phyloP scores from a whole-genome alignment of 2,797 vertebrate species.

The Squalus acanthias region DNA sequence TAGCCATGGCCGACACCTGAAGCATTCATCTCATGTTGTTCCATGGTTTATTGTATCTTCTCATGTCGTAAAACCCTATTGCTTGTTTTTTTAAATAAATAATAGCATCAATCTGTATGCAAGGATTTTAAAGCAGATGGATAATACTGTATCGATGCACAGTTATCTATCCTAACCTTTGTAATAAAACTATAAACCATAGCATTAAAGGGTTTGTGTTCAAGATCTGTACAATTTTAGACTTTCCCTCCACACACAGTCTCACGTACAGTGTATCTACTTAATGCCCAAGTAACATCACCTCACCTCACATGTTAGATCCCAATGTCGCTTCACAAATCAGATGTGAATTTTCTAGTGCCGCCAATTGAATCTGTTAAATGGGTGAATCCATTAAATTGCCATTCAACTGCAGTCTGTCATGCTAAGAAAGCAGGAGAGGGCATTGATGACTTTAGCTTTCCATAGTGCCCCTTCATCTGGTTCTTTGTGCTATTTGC shows the following conservation, averaged over 20 bases:
- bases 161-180: not conserved
- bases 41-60: not conserved
- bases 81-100: not conserved
- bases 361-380: slow-evolving; percentile 16
- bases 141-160: not conserved
- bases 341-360: slow-evolving; percentile 31
- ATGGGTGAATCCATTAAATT: slow-evolving; percentile 19
- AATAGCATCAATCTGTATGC: not conserved
- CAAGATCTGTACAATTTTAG: not conserved
- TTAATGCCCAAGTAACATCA: not conserved
- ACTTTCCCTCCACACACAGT: not conserved
- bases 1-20: not conserved
- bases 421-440: not conserved
- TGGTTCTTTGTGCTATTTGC: not conserved
- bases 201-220: not conserved
- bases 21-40: not conserved
- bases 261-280: not conserved
- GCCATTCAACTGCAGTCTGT: slow-evolving; percentile 18
- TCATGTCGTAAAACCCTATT: not conserved
- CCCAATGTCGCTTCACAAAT: not conserved
- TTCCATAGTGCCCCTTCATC: not conserved
- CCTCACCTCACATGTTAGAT: not conserved
- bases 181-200: not conserved
- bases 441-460: not conserved
- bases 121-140: not conserved